Conservation (phyloP, 92 coral and sea anemone genomes). For the Heliopora coerulea region DNA sequence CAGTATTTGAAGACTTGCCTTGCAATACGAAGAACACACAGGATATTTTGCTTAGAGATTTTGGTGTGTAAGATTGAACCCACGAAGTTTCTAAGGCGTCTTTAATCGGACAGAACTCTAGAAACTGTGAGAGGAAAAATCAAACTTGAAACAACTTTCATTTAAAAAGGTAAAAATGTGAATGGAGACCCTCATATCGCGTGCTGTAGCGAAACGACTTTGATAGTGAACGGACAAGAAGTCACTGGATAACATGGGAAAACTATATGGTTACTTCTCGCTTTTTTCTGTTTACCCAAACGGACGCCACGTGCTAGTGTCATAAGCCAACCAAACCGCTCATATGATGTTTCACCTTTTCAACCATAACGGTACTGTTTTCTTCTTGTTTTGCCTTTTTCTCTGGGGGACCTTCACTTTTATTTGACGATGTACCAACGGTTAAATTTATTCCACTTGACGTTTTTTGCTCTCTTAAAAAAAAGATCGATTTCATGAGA, state of each 20-base stretch:
- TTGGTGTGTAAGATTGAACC: conserved; percentile 60
- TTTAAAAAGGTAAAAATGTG: too few species aligned
- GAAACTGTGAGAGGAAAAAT: too few species aligned
- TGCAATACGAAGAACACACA: conserved; percentile 77
- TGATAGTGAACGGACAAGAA: too few species aligned
- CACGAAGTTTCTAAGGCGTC: conserved; percentile 71
- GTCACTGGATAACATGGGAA: too few species aligned
- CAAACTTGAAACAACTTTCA: too few species aligned
- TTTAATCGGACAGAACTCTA: conserved; percentile 78
- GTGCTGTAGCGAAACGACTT: too few species aligned
- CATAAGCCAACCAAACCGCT: too few species aligned
- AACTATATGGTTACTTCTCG: too few species aligned
- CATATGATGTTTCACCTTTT: conserved; percentile 83
- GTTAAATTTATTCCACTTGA: conserved; percentile 34
- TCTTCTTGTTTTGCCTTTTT: conserved; percentile 65
- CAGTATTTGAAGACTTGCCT: conserved; percentile 48
- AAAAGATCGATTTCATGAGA: neutral
- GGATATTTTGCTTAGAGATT: conserved; percentile 72
- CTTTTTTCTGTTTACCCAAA: too few species aligned
- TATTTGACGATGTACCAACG: conserved; percentile 11
- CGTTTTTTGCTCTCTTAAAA: conserved; percentile 46
- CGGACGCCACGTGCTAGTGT: too few species aligned
- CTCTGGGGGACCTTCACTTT: conserved; percentile 59
- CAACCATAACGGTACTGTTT: conserved; percentile 62
- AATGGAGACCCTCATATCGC: too few species aligned